These are phyloP conservation scores for Lamproptera curius DNA, from an alignment of 2,888 invertebrate genomes.

Conservation along the genomic window DNA sequence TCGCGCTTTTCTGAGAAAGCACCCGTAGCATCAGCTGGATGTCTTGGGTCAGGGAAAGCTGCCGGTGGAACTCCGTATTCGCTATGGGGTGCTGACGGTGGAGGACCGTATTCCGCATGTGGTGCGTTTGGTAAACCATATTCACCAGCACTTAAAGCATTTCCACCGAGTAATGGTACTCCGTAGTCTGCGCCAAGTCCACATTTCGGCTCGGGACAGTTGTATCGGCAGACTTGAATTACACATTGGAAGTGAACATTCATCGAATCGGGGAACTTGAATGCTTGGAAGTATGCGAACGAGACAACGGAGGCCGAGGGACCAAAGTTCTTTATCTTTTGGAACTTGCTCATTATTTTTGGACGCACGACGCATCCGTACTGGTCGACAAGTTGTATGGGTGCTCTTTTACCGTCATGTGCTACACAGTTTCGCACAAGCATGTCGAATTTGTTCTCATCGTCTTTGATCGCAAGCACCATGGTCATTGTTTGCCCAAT, in stretches of 20 bases:
- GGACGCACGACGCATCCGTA: constrained; percentile 95
- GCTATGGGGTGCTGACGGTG: constrained; percentile 79
- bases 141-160: constrained; percentile 79
- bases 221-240: constrained; percentile 95
- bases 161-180: constrained; percentile 80
- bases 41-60: constrained; percentile 91
- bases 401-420: constrained; percentile 95
- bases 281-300: constrained; percentile 97
- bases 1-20: constrained; percentile 90
- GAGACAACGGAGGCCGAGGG: constrained; percentile 96
- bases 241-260: constrained; percentile 98
- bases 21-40: constrained; percentile 90
- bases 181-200: constrained; percentile 84
- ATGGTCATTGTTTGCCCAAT: constrained; percentile 98
- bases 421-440: constrained; percentile 95
- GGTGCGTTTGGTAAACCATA: constrained; percentile 78
- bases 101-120: constrained; percentile 84
- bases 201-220: constrained; percentile 95
- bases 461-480: constrained; percentile 96
- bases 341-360: constrained; percentile 97
- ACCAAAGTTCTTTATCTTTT: constrained; percentile 97
- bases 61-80: constrained; percentile 88
- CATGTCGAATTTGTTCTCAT: constrained; percentile 98
- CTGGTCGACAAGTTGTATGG: constrained; percentile 95
- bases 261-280: constrained; percentile 98